Percentiles rank a stretch among this genome's conserved stretches.
Evolutionary conservation across 2,113 vertebrate species (phyloP).

Genomic region (Alligator mississippiensis): DNA sequence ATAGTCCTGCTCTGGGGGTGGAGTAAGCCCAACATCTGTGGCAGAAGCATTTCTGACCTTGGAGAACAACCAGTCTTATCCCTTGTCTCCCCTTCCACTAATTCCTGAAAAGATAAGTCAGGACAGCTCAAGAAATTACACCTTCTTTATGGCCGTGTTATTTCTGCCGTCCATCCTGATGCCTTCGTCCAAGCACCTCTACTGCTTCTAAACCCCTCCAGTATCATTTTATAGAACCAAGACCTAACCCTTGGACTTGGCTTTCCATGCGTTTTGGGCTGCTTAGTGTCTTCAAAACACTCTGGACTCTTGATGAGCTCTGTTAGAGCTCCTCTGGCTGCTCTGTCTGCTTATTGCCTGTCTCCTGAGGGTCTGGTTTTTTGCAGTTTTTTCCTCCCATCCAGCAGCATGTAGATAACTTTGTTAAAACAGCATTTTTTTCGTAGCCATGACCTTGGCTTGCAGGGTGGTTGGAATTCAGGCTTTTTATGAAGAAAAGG

Average conservation of each 20-base stretch:
- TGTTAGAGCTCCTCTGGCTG: background rate
- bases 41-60: background rate
- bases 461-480: rapidly evolving
- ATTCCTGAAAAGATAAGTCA: background rate
- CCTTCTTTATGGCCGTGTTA: too few species aligned
- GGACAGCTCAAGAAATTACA: too few species aligned
- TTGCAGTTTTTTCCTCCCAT: rapidly evolving
- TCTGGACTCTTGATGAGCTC: background rate
- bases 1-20: background rate
- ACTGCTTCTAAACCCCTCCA: background rate
- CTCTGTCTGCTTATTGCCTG: background rate
- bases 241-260: background rate
- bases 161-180: background rate
- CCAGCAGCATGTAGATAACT: rapidly evolving
- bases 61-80: background rate
- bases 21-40: background rate
- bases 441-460: background rate
- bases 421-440: background rate
- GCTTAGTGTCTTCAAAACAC: background rate
- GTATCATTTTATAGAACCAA: background rate
- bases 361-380: rapidly evolving
- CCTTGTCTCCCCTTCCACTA: background rate
- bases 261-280: background rate
- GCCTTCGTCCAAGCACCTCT: background rate
- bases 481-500: background rate